Base-by-base conservation (phyloP, 35 echinoderm and acorn worm genomes). In the Nesometra sesokonis region DNA sequence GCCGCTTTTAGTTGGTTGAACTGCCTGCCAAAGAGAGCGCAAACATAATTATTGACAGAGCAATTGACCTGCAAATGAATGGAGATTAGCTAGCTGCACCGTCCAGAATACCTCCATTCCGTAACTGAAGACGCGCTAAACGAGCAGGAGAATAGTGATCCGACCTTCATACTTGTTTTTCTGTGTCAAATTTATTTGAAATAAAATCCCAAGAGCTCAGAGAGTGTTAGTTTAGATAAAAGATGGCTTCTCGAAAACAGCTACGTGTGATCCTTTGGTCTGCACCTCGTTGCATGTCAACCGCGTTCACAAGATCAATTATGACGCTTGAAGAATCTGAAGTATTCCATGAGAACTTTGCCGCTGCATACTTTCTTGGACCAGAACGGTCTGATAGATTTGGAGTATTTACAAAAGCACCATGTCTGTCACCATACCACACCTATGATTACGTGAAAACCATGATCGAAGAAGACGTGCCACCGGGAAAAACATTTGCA, bases 251-350 rank as follows among this genome's bases (percentile, higher is more conserved):
- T 67, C 11, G 2, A 67, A 5, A 67, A 13, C 52, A 13, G 7
- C 52, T 19, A 0, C 33, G 80, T 35, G 82, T 90, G 43, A 90
- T 90, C 77, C 37, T 91, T 35, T 91, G 89, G 89, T 91, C 89
- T 34, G 89, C 89, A 35, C 89, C 84, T 0, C 78, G 88, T 46
- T 86, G 77, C 29, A 17, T 85, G 31, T 86, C 89, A 29, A 91
- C 89, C 2, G 84, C 78, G 0, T 91, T 91, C 57, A 84, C 85
- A 34, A 34, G 89, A 23, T 85, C 89, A 11, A 91, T 91, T 2
- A 91, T 85, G 36, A 76, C 80, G 23, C 29, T 80, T 32, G 89
- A 81, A 5, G 78, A 47, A 30, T 57, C 83, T 5, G 43, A 86
- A 35, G 83, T 91, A 3, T 86, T 80, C 32, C 84, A 91, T 57